A percentile compares a stretch with the other conserved stretches of the same genome.
Conservation (phyloP, 2,888 invertebrate genomes). For the Callinectes sapidus region DNA sequence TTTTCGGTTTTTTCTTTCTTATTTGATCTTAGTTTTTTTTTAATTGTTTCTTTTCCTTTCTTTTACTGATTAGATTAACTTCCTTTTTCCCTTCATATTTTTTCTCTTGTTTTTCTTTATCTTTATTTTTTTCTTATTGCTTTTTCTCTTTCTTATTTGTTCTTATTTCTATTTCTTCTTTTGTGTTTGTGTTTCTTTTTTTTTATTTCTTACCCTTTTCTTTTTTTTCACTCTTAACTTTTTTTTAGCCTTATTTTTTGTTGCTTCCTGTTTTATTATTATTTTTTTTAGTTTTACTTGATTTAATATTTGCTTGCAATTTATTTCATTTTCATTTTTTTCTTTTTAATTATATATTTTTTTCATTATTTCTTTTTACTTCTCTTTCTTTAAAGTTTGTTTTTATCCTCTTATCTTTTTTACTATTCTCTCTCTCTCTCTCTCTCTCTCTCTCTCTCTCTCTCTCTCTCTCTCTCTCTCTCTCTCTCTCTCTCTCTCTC, state of each 20-base stretch:
- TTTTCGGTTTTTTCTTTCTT: neutral
- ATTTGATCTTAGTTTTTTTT: too few species aligned
- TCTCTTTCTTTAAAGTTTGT: neutral
- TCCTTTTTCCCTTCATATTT: neutral
- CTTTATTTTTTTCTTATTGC: neutral
- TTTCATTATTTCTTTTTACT: neutral
- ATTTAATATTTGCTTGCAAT: too few species aligned
- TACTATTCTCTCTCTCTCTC: neutral
- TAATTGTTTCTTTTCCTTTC: too few species aligned
- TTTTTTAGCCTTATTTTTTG: too few species aligned
- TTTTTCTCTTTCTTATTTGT: neutral
- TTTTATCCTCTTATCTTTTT: neutral
- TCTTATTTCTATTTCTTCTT: neutral
- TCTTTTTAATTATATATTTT: too few species aligned
- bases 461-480: slow-evolving; percentile 25
- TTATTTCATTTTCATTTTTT: too few species aligned
- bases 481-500: slow-evolving; percentile 1
- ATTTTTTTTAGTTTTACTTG: too few species aligned
- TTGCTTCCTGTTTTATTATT: too few species aligned
- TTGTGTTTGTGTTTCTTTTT: neutral
- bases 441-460: slow-evolving; percentile 25
- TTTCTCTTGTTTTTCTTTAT: neutral
- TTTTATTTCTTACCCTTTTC: too few species aligned
- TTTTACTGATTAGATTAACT: neutral
- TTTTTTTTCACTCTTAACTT: too few species aligned